phyloP scores from a whole-genome alignment of 2,888 invertebrate species.

The Anodontia alba region DNA sequence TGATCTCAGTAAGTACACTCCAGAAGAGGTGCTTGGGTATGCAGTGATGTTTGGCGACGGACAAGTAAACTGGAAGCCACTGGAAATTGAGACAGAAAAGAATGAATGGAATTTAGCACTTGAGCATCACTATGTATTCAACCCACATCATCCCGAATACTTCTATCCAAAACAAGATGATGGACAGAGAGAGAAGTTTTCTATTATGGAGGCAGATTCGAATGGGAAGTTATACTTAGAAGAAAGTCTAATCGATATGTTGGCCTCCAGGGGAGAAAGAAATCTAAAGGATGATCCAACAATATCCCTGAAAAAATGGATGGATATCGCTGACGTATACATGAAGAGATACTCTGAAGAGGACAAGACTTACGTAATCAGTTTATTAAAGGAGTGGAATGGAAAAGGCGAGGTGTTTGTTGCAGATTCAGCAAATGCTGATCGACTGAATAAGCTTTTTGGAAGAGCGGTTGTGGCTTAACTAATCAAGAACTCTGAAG shows the following conservation, averaged over 20 bases:
- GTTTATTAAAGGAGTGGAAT: conserved; percentile 24
- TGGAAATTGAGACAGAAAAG: conserved; percentile 39
- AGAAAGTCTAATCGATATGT: conserved; percentile 59
- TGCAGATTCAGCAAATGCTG: background rate
- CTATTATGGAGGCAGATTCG: conserved; percentile 28
- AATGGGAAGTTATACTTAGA: conserved; percentile 37
- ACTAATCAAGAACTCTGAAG: too few species aligned
- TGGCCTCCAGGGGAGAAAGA: conserved; percentile 52
- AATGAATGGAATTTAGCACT: conserved; percentile 46
- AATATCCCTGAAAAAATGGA: conserved; percentile 48
- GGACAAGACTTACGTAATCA: conserved; percentile 38
- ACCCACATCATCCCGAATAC: conserved; percentile 62
- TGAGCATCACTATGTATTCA: conserved; percentile 44
- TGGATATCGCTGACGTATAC: conserved; percentile 43
- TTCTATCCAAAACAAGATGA: conserved; percentile 37
- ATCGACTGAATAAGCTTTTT: conserved; percentile 17
- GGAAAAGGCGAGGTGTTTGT: conserved; percentile 25
- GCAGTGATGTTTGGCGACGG: conserved; percentile 57
- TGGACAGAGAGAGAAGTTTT: conserved; percentile 22
- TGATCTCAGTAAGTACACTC: conserved; percentile 56
- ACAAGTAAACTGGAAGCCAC: conserved; percentile 24
- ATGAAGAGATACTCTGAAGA: conserved; percentile 37
- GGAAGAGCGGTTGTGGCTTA: background rate
- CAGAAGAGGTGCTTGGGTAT: conserved; percentile 53
- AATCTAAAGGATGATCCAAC: conserved; percentile 36